Evolutionary conservation across 2,888 invertebrate species (phyloP), one percentile per base, ranked within the genome.

Genomic region (Maniola hyperantus): DNA sequence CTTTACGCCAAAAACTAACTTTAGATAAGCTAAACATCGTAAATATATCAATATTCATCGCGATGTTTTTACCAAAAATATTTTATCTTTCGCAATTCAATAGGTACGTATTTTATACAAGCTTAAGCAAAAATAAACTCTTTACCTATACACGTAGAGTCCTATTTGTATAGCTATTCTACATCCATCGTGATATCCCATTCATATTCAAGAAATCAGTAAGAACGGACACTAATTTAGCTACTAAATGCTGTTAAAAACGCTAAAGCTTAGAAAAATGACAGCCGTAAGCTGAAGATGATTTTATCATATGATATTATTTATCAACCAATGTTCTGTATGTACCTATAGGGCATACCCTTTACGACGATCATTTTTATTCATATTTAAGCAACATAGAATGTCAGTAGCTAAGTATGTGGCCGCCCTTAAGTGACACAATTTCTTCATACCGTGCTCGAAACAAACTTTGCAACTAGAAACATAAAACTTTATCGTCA

Each of bases 71-170:
- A 91, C 87, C 89, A 90, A 91, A 89, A 88, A 90, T 89, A 91
- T 88, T 84, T 53, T 72, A 79, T 88, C 83, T 86, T 86, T 84
- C 80, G 90, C 90, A 89, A 89, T 91, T 80, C 80, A 88, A 86
- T 79, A n/a, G n/a, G n/a, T n/a, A 84, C 79, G 74, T 78, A 85
- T 83, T 83, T 83, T 83, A 86, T 90, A 88, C 76, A 89, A 89
- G 91, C 91, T 85, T 88, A 90, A 91, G 91, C 91, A 91, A 91
- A 91, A 91, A 91, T 91, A 91, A 91, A 85, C 83, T 91, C 88
- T 90, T 86, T 83, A 76, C 81, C 77, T 86, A 83, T 83, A 71
- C 66, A 66, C 48, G 64, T 71, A 71, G 57, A 46, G 44, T 34
- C 33, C 67, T 74, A 72, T 65, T 64, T 68, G 70, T 71, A 71